Percentiles rank a stretch among this genome's conserved stretches.
Evolutionary conservation across 2,888 invertebrate genomes (phyloP).

Genomic region (Stomorhina lunata): DNA sequence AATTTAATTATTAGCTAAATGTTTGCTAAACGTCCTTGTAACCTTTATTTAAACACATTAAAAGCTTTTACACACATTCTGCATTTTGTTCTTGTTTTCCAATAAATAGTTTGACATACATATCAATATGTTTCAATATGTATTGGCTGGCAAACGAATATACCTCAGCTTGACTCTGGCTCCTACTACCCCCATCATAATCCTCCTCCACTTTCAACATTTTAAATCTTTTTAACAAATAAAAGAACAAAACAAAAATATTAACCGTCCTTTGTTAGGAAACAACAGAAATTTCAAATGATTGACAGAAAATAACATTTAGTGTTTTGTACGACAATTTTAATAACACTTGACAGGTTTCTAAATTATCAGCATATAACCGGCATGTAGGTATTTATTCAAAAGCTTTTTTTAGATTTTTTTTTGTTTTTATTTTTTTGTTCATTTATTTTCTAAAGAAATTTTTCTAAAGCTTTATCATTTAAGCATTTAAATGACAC

Average conservation of each 20-base stretch:
- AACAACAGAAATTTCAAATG: slow-evolving; percentile 20
- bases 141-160: slow-evolving; percentile 3
- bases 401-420: slow-evolving; percentile 14
- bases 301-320: slow-evolving; percentile 39
- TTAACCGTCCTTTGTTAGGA: slow-evolving; percentile 39
- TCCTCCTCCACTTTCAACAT: slow-evolving; percentile 38
- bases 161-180: slow-evolving; percentile 33
- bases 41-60: slow-evolving; percentile 39
- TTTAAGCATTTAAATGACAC: slow-evolving; percentile 62
- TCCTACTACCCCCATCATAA: slow-evolving; percentile 15
- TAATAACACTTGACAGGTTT: slow-evolving; percentile 73
- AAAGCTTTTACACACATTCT: slow-evolving; percentile 39
- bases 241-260: neutral
- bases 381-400: slow-evolving; percentile 10
- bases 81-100: neutral
- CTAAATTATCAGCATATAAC: slow-evolving; percentile 69
- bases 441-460: slow-evolving; percentile 1
- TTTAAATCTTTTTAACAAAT: slow-evolving; percentile 44
- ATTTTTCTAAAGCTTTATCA: slow-evolving; percentile 39
- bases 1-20: slow-evolving; percentile 36
- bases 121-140: too few relatives aligned
- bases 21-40: slow-evolving; percentile 53
- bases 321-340: slow-evolving; percentile 62
- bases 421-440: neutral
- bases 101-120: slow-evolving; percentile 53